Evolutionary conservation across 2,888 invertebrate genomes (phyloP), one percentile per base, ranked within the genome.

Genomic region (Agrenia bidenticulata): DNA sequence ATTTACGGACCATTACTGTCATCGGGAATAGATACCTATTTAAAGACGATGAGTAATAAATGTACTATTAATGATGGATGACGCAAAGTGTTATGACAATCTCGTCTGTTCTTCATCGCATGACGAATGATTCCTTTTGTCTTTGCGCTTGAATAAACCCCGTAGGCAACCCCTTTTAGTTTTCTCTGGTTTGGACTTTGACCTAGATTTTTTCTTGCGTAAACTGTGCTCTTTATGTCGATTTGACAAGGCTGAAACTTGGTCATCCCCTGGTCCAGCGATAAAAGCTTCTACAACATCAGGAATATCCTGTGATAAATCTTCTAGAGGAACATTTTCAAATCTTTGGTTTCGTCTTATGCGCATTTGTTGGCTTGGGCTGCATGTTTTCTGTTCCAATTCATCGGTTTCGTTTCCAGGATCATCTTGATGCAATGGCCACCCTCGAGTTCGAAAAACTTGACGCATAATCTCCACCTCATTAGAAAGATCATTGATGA

Each of bases 391-490:
- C 5, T 45, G 45, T 4, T 32, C 11, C 11, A 32, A 32, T 32
- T 4, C 11, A 32, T 32, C 32, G 4, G 11, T 32, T 32, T 11
- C 11, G 32, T 32, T 32, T 32, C 32, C 5, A 7, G 32, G 32
- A 32, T 32, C 32, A 15, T 15, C 45, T 45, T 45, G 45, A 19
- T 45, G n/a, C n/a, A 45, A 19, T 23, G 37, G 5, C 61, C 53
- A 53, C 15, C 59, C 59, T 1, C 59, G 41, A 50, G n/a, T 61
- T 37, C 57, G 41, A 19, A 65, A 65, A 1, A 65, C 57, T n/a
- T 64, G 64, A 37, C 63, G 60, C 62, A 68, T 57, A 27, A 45
- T 17, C 17, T 64, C 66, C 11, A 68, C 54, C 27, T 71, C 64
- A 15, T 66, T 61, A 0, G 67, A 54, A 11, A 61, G 61, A 19